Base-by-base conservation (phyloP, 2,888 invertebrate species). In the Unio delphinus region DNA sequence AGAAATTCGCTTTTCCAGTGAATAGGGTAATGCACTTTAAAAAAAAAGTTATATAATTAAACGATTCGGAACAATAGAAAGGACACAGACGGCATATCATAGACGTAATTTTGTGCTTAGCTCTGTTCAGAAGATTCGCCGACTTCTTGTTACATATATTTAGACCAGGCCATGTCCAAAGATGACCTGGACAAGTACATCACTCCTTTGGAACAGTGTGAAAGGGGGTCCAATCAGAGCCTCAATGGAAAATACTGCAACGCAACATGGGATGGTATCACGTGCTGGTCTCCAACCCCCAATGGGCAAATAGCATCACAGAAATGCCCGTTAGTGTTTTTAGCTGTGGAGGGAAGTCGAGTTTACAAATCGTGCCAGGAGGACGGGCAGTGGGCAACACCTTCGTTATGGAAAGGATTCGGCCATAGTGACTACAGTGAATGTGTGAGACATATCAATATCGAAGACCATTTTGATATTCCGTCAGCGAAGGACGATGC, bases 211-310 rank as follows among this genome's bases (percentile, higher is more conserved):
- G 68, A 70, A 26, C 65, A 65, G 20, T 74, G 74, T 74, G 17
- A 57, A n/a, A 23, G 26, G 57, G 65, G 68, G 30, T 23, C n/a
- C 1, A 66, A 65, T 15, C 57, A 65, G n/a, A 62, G 59, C 26
- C 54, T 67, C 7, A 61, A 23, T 62, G 72, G 66, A 15, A 54
- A 62, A 6, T 75, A 59, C 55, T 80, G 80, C 65, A 73, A 78
- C 58, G 71, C 70, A 30, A 74, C 78, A 15, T 70, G 74, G 58
- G 81, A 81, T 61, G 69, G 75, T 17, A 65, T 76, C 8, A 65
- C 75, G 6, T 81, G 81, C 55, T 81, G 81, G 81, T 76, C 78
- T 18, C 72, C 73, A n/a, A 77, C 81, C 4, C 45, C 56, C n/a
- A 67, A 75, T 3, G 76, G 74, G 1, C 23, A 60, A 17, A 62